phyloP scores from a whole-genome alignment of 2,797 vertebrate genomes.

The Neosalanx taihuensis region DNA sequence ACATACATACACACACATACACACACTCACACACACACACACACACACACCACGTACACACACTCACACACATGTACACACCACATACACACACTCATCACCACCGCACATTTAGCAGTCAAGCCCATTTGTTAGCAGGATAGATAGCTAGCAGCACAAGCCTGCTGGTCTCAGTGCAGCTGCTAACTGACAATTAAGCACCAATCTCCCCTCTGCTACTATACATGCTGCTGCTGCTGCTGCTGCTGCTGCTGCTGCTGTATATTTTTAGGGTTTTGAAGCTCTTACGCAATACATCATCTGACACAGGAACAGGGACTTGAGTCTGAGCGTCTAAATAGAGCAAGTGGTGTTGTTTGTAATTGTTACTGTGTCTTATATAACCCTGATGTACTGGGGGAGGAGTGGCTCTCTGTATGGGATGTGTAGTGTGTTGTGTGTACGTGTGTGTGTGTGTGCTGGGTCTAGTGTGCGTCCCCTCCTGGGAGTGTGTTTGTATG shows the following conservation, averaged over 20 bases:
- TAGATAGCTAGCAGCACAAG: not conserved
- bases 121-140: not conserved
- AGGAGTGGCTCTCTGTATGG: not conserved
- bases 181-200: not conserved
- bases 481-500: not conserved
- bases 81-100: slow-evolving; percentile 28
- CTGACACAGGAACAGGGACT: slow-evolving; percentile 4
- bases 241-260: not conserved
- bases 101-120: not conserved
- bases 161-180: not conserved
- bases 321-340: slow-evolving; percentile 2
- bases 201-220: not conserved
- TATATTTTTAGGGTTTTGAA: slow-evolving; percentile 10
- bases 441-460: not conserved
- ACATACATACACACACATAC: not conserved
- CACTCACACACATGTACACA: slow-evolving; percentile 24
- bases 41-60: slow-evolving; percentile 1
- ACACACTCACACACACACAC: not conserved
- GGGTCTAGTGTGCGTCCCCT: too few relatives aligned
- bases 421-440: not conserved
- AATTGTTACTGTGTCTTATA: slow-evolving; percentile 31
- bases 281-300: slow-evolving; percentile 12
- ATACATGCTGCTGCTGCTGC: not conserved
- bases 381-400: not conserved
- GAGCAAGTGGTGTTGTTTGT: slow-evolving; percentile 9